phyloP scores from a whole-genome alignment of 2,113 vertebrate species.

The Cyanoramphus novaezelandiae region DNA sequence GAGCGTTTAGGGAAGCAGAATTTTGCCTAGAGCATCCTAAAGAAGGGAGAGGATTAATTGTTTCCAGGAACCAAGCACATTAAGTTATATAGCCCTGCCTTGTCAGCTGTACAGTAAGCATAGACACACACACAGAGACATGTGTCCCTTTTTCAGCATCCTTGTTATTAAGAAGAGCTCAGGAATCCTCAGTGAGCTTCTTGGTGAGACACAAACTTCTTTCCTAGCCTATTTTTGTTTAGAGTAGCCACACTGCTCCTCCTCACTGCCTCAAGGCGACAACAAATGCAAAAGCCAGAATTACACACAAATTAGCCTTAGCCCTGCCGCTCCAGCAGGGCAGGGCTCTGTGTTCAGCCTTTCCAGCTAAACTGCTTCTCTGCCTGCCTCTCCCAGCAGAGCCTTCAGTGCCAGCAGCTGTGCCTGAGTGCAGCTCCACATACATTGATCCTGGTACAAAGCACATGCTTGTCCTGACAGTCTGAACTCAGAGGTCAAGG shows the following conservation, averaged over 20 bases:
- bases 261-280: background rate
- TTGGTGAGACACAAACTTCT: background rate
- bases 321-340: background rate
- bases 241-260: background rate
- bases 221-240: background rate
- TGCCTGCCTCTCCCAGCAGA: background rate
- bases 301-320: background rate
- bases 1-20: background rate
- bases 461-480: accelerated
- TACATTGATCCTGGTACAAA: background rate
- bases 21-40: background rate
- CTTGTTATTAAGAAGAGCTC: background rate
- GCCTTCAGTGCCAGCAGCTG: background rate
- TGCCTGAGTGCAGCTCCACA: background rate
- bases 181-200: background rate
- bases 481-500: background rate
- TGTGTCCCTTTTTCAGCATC: background rate
- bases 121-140: background rate
- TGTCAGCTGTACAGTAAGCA: background rate
- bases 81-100: background rate
- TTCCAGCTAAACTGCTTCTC: background rate
- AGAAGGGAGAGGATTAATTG: background rate
- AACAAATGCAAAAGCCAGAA: background rate
- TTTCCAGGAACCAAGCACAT: background rate
- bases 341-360: background rate